A percentile compares a stretch with the other conserved stretches of the same genome.
These are phyloP conservation scores for Liolophura sinensis DNA, from an alignment of 1,140 invertebrate species.

Conservation along the genomic window DNA sequence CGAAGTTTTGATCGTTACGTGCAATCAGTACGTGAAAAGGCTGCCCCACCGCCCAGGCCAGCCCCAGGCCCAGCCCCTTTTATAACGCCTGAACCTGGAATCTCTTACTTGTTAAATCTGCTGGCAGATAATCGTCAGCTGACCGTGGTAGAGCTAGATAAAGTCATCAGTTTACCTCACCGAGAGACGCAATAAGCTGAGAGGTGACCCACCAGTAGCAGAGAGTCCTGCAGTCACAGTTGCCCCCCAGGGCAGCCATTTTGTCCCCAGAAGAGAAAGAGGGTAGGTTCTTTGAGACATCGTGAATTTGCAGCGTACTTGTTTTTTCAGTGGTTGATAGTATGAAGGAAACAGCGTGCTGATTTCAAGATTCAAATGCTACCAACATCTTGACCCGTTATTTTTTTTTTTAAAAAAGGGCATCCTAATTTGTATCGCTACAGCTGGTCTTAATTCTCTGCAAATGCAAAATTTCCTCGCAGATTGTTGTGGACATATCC, in stretches of 20 bases:
- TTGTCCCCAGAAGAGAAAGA: neutral
- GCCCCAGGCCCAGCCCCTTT: constrained; percentile 19
- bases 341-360: too few species aligned
- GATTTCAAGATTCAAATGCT: too few species aligned
- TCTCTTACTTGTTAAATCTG: constrained; percentile 75
- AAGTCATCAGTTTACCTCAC: constrained; percentile 79
- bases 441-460: too few species aligned
- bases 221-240: constrained; percentile 79
- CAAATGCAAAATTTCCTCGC: too few species aligned
- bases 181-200: constrained; percentile 67
- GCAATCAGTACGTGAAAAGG: constrained; percentile 40
- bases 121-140: constrained; percentile 79
- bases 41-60: constrained; percentile 7
- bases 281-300: too few species aligned
- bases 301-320: too few species aligned
- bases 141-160: constrained; percentile 79
- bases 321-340: too few species aligned
- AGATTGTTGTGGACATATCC: too few species aligned
- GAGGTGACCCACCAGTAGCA: constrained; percentile 54
- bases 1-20: constrained; percentile 81
- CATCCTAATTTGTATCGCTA: too few species aligned
- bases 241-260: constrained; percentile 51
- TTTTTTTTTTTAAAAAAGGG: too few species aligned
- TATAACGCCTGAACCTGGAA: constrained; percentile 34
- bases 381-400: too few species aligned